Conservation (phyloP, 1,140 invertebrate genomes). For the Leptinotarsa lineolata region DNA sequence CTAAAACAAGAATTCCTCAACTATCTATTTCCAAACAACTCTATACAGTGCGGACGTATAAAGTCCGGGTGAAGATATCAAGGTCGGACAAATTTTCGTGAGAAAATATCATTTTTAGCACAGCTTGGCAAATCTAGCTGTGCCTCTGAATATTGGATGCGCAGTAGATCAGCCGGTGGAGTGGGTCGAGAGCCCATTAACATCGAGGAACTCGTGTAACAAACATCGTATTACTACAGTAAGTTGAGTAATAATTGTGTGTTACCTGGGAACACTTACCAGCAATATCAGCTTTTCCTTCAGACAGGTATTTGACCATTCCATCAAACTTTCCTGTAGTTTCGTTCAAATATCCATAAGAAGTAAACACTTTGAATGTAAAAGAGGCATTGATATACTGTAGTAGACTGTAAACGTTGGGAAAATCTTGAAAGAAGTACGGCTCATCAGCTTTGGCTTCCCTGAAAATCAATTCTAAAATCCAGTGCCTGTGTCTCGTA, state of each 20-base stretch:
- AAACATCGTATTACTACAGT: too few relatives aligned
- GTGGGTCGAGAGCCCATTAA: too few relatives aligned
- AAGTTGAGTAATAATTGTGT: constrained; percentile 11
- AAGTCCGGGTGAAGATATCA: too few relatives aligned
- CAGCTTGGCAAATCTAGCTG: too few relatives aligned
- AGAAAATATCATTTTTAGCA: too few relatives aligned
- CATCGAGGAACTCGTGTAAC: too few relatives aligned
- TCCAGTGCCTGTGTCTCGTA: background rate
- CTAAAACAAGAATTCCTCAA: background rate
- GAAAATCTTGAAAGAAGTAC: constrained; percentile 31
- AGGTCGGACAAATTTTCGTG: too few relatives aligned
- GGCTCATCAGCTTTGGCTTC: constrained; percentile 7
- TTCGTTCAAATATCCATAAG: constrained; percentile 38
- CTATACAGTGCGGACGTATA: too few relatives aligned
- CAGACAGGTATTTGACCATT: constrained; percentile 31
- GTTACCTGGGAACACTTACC: constrained; percentile 24
- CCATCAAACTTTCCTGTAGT: constrained; percentile 33
- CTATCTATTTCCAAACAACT: too few relatives aligned
- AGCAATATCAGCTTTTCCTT: constrained; percentile 33
- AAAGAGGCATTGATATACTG: constrained; percentile 37
- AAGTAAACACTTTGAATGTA: constrained; percentile 26
- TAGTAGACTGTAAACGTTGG: constrained; percentile 25
- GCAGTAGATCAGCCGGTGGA: too few relatives aligned
- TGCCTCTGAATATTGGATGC: too few relatives aligned
- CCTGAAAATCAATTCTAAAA: constrained; percentile 16